Conservation (phyloP, 1,140 invertebrate species). For the Drosophila arizonae region DNA sequence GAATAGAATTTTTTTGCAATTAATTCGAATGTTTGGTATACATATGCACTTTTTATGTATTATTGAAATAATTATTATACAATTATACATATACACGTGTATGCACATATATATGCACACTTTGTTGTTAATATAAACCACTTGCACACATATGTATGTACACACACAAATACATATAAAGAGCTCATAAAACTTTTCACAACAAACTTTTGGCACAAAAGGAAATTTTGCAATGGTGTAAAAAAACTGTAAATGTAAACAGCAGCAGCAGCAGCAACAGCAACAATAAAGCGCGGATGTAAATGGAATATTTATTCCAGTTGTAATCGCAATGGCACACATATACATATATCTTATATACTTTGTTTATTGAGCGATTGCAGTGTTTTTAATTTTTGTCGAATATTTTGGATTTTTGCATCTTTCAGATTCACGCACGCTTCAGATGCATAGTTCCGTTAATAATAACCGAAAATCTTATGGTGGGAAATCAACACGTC, state of each 20-base stretch:
- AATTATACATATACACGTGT: background rate
- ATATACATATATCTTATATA: background rate
- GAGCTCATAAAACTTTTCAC: constrained; percentile 30
- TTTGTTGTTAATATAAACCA: constrained; percentile 3
- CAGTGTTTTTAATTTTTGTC: background rate
- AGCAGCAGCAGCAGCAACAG: constrained; percentile 8
- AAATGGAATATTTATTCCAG: constrained; percentile 4
- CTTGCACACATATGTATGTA: background rate
- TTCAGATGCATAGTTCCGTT: constrained; percentile 24
- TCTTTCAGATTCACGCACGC: constrained; percentile 34
- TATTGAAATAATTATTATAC: too few relatives aligned
- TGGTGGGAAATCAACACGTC: constrained; percentile 49
- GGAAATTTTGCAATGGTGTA: constrained; percentile 32
- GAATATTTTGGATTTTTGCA: constrained; percentile 24
- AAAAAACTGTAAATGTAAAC: constrained; percentile 5
- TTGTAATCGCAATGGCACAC: background rate
- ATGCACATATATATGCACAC: background rate
- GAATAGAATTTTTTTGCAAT: too few relatives aligned
- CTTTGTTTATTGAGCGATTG: background rate
- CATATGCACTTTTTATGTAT: too few relatives aligned
- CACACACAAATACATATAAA: background rate
- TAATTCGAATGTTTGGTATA: too few relatives aligned
- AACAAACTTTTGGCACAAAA: constrained; percentile 36
- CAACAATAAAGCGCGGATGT: constrained; percentile 1
- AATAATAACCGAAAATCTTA: background rate